Base-by-base conservation (phyloP, 2,888 invertebrate species). In the Hyalella azteca region DNA sequence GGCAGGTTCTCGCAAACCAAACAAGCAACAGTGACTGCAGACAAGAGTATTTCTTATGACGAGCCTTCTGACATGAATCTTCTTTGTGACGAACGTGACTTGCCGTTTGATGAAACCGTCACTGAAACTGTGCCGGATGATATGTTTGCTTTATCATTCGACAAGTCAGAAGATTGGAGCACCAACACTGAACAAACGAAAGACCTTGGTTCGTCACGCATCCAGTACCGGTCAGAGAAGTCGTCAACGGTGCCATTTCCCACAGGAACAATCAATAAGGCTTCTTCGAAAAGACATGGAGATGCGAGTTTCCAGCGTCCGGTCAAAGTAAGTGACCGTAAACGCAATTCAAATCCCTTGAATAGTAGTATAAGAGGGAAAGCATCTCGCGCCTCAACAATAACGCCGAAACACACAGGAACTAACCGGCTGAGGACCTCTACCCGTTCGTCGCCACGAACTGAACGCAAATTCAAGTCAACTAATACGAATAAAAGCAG, bases 1-100 rank as follows among this genome's bases (percentile, higher is more conserved):
- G 36, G 29, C 66, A 66, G 66, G 66, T 4, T 36, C 66, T 36
- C 66, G 66, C 66, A 66, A 66, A 36, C 66, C 13, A n/a, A 66
- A 66, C 66, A 22, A 29, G 22, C 66, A 66, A 19, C 36, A 66
- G 66, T 66, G 19, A 19, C 66, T 36, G 0, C 15, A 5, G 4
- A 5, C 39, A n/a, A 19, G 7, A 32, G 66, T 7, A 36, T 13
- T 54, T 9, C 1, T 19, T 19, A 66, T 36, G 66, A 66, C 32
- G 19, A 36, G 22, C 32, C 26, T 59, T 29, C 4, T 7, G 29
- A 22, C 26, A 3, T 22, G 22, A 50, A 50, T 29, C 7, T 26
- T 54, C 29, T 13, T n/a, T 22, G 29, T 54, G 54, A 54, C 11
- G 7, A 15, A 26, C 29, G 26, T n/a, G 26, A 22, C 29, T 22